Percentiles rank a stretch among this genome's conserved stretches.
Evolutionary conservation across 2,797 vertebrate species (phyloP).

Genomic region (Pseudochaenichthys georgianus): DNA sequence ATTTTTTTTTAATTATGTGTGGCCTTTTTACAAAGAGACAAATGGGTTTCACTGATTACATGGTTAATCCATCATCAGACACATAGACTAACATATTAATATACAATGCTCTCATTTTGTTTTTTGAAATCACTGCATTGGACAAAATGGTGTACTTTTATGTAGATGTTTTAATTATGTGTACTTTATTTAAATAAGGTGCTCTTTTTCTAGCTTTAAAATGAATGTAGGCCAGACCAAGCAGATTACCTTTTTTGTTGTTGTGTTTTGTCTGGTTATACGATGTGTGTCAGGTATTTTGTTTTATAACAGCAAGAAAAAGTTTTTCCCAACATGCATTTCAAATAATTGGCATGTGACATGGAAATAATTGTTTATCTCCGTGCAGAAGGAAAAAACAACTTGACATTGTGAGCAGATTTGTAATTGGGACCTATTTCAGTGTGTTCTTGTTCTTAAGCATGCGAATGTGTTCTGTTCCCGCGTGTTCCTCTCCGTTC

Average conservation of each 20-base stretch:
- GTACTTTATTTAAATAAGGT: not conserved
- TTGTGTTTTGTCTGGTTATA: not conserved
- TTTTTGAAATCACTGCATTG: not conserved
- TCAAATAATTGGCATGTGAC: conserved; percentile 8
- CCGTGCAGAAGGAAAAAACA: not conserved
- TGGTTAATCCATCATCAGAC: too few species aligned
- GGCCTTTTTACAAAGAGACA: not conserved
- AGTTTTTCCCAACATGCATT: not conserved
- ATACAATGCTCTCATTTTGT: too few species aligned
- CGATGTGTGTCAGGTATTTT: not conserved
- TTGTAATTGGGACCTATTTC: not conserved
- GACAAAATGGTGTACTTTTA: not conserved
- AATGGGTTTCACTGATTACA: not conserved
- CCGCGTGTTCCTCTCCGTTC: conserved; percentile 30
- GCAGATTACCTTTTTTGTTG: not conserved
- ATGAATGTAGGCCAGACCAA: not conserved
- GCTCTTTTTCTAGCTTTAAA: not conserved
- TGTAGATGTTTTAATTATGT: not conserved
- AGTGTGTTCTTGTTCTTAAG: conserved; percentile 11
- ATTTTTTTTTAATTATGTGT: not conserved
- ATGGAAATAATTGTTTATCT: conserved; percentile 7
- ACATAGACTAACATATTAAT: too few species aligned
- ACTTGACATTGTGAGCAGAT: not conserved
- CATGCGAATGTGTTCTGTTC: conserved; percentile 33
- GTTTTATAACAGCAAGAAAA: conserved; percentile 1